These are phyloP conservation scores for Cataglyphis albicans DNA, from an alignment of 2,888 invertebrate species.

Conservation along the genomic window DNA sequence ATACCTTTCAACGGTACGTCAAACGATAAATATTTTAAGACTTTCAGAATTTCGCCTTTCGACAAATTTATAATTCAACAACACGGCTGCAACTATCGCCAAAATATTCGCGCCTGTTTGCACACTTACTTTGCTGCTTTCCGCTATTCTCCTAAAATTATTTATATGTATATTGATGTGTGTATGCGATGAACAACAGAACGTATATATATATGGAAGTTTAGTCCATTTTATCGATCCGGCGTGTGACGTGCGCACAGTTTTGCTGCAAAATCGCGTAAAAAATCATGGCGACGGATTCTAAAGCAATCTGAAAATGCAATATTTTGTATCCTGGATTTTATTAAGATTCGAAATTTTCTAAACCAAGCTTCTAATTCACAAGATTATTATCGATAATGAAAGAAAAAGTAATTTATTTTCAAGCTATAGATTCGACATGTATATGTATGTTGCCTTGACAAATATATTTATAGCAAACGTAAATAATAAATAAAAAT, in stretches of 20 bases:
- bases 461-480: constrained; percentile 9
- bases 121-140: constrained; percentile 4
- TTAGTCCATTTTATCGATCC: constrained; percentile 75
- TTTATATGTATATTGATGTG: constrained; percentile 28
- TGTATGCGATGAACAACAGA: constrained; percentile 41
- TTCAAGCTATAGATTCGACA: not conserved
- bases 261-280: constrained; percentile 46
- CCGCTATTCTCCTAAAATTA: constrained; percentile 22
- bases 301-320: constrained; percentile 15
- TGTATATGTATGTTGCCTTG: not conserved
- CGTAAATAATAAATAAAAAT: not conserved
- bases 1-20: constrained; percentile 26
- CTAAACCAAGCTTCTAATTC: not conserved
- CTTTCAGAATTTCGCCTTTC: constrained; percentile 23
- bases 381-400: not conserved
- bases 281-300: constrained; percentile 69
- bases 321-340: not conserved
- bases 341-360: not conserved
- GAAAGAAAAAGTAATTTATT: not conserved
- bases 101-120: constrained; percentile 46
- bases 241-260: constrained; percentile 73
- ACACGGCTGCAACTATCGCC: constrained; percentile 47
- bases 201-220: constrained; percentile 56
- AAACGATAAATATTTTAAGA: constrained; percentile 42
- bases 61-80: not conserved